These are phyloP conservation scores for Camponotus fellah DNA, from an alignment of 2,888 invertebrate species.

Conservation along the genomic window DNA sequence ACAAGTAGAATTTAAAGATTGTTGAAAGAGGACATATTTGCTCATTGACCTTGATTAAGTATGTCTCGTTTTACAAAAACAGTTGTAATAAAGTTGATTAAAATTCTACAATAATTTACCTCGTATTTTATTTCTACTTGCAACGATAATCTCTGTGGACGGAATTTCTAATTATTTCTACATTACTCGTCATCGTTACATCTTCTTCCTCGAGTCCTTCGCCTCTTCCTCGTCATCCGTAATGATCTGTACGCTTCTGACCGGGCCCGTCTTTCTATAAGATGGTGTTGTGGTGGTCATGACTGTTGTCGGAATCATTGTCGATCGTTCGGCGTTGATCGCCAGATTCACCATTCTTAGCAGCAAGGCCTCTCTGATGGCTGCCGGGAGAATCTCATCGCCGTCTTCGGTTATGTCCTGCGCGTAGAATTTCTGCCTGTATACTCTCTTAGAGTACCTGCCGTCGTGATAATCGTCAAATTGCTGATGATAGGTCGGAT, in stretches of 20 bases:
- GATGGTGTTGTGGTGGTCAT: constrained; percentile 85
- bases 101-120: constrained; percentile 45
- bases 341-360: constrained; percentile 91
- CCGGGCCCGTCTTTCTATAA: constrained; percentile 87
- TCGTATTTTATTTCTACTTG: constrained; percentile 8
- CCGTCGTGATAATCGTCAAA: constrained; percentile 83
- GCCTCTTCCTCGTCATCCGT: constrained; percentile 89
- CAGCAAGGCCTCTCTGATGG: constrained; percentile 91
- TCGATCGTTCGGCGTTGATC: constrained; percentile 88
- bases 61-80: constrained; percentile 2
- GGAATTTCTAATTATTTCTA: constrained; percentile 33
- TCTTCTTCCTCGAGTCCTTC: constrained; percentile 81
- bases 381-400: constrained; percentile 90
- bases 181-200: constrained; percentile 63
- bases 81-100: neutral
- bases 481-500: constrained; percentile 77
- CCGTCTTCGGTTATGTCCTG: constrained; percentile 84
- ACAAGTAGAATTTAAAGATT: neutral
- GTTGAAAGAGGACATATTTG: constrained; percentile 2
- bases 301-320: constrained; percentile 81
- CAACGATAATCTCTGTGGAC: neutral
- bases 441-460: constrained; percentile 81
- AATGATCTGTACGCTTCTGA: constrained; percentile 90
- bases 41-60: neutral
- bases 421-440: constrained; percentile 82